Percentiles rank a stretch among this genome's conserved stretches.
phyloP scores from a whole-genome alignment of 1,140 invertebrate species.

The Gryon sp. region DNA sequence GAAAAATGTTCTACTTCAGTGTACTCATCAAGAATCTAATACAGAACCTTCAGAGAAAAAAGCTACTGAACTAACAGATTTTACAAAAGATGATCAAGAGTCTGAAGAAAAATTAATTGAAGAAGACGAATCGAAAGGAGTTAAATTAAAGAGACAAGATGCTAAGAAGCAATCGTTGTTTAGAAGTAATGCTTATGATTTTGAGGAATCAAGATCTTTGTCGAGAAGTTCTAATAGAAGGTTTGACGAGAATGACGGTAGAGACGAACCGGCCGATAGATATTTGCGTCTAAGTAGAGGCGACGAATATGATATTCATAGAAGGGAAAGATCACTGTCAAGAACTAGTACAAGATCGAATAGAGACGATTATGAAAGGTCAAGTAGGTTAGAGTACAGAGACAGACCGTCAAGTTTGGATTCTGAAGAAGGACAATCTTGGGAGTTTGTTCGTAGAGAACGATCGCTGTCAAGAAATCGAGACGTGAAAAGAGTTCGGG shows the following conservation, averaged over 20 bases:
- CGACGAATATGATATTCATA: constrained; percentile 51
- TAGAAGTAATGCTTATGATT: constrained; percentile 61
- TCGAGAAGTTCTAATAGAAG: constrained; percentile 24
- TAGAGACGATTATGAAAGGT: constrained; percentile 35
- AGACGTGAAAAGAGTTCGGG: constrained; percentile 44
- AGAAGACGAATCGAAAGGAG: constrained; percentile 32
- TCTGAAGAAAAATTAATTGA: constrained; percentile 18
- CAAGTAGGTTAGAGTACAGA: constrained; percentile 52
- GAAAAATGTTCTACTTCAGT: constrained; percentile 77
- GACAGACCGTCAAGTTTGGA: constrained; percentile 60
- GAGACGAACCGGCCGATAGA: constrained; percentile 30
- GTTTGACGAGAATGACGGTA: constrained; percentile 40
- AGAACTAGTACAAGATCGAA: constrained; percentile 57
- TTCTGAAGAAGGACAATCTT: constrained; percentile 64
- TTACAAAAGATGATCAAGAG: background rate
- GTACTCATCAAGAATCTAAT: constrained; percentile 57
- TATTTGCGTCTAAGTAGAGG: constrained; percentile 23
- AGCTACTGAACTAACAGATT: constrained; percentile 6
- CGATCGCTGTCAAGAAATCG: constrained; percentile 62
- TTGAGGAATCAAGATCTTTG: constrained; percentile 42
- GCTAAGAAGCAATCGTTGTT: constrained; percentile 59
- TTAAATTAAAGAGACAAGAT: constrained; percentile 42
- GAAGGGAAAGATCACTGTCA: constrained; percentile 66
- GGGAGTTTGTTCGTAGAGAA: constrained; percentile 67
- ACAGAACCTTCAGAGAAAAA: constrained; percentile 30